These are phyloP conservation scores for Heteromormyrus szaboi DNA, from an alignment of 2,797 vertebrate species.

Conservation along the genomic window DNA sequence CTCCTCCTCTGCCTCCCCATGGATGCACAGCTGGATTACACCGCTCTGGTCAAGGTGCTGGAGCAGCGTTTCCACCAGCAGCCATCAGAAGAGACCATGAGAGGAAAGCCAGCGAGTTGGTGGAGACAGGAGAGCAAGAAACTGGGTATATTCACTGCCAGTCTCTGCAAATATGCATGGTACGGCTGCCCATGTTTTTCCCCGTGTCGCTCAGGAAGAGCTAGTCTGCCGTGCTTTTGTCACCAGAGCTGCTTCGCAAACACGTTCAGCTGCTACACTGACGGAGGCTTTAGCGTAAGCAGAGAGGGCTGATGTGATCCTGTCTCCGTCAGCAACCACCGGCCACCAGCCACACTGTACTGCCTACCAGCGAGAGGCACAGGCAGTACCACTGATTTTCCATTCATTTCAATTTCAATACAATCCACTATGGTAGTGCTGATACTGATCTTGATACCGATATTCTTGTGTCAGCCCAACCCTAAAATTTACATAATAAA, in stretches of 20 bases:
- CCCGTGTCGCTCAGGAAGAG: neutral
- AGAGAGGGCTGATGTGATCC: neutral
- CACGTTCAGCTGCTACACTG: neutral
- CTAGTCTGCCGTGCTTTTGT: neutral
- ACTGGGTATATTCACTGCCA: neutral
- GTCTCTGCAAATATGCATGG: neutral
- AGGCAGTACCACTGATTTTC: neutral
- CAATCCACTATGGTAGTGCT: neutral
- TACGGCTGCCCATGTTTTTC: neutral
- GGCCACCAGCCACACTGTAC: neutral
- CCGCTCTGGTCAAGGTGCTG: neutral
- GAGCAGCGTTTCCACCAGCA: neutral
- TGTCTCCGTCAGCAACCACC: neutral
- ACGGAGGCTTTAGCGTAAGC: neutral
- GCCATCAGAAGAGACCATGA: neutral
- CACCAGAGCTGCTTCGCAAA: neutral
- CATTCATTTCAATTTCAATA: neutral
- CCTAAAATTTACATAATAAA: neutral
- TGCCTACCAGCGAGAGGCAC: neutral
- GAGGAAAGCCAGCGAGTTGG: neutral
- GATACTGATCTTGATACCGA: neutral
- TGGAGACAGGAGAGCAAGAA: neutral
- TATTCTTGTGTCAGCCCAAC: neutral
- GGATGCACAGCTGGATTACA: neutral
- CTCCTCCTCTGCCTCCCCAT: neutral